Evolutionary conservation across 2,888 invertebrate species (phyloP).

Genomic region (Thereva unica): DNA sequence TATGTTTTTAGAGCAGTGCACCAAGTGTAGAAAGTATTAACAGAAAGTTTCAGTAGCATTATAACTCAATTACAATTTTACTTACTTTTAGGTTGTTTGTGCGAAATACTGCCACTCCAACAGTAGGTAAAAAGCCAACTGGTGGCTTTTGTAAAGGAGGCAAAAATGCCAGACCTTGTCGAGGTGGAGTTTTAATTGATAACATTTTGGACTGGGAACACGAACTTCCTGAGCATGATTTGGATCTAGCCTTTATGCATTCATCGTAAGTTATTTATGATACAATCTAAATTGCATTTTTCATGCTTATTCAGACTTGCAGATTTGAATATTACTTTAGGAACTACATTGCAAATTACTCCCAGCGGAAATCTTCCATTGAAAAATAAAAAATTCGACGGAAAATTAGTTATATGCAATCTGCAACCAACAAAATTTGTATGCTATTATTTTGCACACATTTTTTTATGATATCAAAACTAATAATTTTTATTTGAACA

Average conservation of each 20-base stretch:
- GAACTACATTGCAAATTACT: conserved; percentile 96
- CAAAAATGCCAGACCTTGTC: conserved; percentile 70
- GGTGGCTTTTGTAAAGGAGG: conserved; percentile 71
- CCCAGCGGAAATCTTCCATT: conserved; percentile 95
- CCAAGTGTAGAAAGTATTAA: conserved; percentile 76
- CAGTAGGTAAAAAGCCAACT: conserved; percentile 75
- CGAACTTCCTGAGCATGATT: conserved; percentile 83
- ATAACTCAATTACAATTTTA: not conserved
- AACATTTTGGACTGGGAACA: conserved; percentile 98
- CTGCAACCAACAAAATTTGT: conserved; percentile 98
- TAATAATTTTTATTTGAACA: conserved; percentile 50
- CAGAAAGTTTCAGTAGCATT: not conserved
- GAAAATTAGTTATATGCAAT: conserved; percentile 91
- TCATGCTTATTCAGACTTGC: conserved; percentile 70
- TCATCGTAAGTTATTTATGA: conserved; percentile 61
- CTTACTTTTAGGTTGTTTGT: conserved; percentile 72
- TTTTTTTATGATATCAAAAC: conserved; percentile 15
- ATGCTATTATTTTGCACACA: conserved; percentile 52
- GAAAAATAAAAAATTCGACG: conserved; percentile 80
- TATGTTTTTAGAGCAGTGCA: conserved; percentile 95
- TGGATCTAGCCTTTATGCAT: conserved; percentile 82
- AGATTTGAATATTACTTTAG: conserved; percentile 91
- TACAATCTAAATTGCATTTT: conserved; percentile 2
- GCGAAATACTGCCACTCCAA: conserved; percentile 72
- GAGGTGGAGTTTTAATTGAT: conserved; percentile 88